These are phyloP conservation scores for Agriotes lineatus DNA, from an alignment of 2,888 invertebrate species.

Conservation along the genomic window DNA sequence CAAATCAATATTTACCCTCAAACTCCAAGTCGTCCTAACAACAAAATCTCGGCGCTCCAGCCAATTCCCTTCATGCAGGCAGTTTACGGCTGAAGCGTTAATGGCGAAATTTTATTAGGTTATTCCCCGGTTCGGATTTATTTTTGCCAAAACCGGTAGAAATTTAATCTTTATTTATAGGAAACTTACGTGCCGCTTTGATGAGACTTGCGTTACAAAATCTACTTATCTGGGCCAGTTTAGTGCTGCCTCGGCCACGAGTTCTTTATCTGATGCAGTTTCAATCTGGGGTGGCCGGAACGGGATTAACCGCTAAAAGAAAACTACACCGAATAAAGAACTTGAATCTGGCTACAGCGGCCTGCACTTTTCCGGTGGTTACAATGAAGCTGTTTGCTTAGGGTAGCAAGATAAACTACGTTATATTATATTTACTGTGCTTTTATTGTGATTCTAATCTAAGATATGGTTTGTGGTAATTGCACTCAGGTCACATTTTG, in stretches of 20 bases:
- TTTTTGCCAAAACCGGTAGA: background rate
- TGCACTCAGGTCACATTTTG: too few species aligned
- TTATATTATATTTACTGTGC: too few species aligned
- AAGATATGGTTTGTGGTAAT: too few species aligned
- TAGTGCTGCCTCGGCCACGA: slow-evolving; percentile 1
- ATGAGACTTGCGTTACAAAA: slow-evolving; percentile 14
- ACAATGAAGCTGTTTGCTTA: too few species aligned
- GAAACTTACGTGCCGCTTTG: slow-evolving; percentile 1
- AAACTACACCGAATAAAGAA: background rate
- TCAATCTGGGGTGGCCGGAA: slow-evolving; percentile 10
- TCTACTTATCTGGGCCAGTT: slow-evolving; percentile 7
- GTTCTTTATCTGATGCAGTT: slow-evolving; percentile 6
- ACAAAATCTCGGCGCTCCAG: background rate
- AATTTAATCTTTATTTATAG: slow-evolving; percentile 20
- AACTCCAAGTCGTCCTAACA: background rate
- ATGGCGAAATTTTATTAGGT: slow-evolving; percentile 16
- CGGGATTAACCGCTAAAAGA: slow-evolving; percentile 1
- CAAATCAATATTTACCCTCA: too few species aligned
- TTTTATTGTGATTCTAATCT: too few species aligned
- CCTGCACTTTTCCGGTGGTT: too few species aligned
- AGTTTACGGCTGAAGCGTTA: slow-evolving; percentile 6
- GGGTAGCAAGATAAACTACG: too few species aligned
- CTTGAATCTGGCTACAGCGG: too few species aligned
- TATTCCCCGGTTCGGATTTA: slow-evolving; percentile 6
- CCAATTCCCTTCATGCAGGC: slow-evolving; percentile 1